These are phyloP conservation scores for Pogonocherus hispidulus DNA, from an alignment of 2,888 invertebrate genomes.

Conservation along the genomic window DNA sequence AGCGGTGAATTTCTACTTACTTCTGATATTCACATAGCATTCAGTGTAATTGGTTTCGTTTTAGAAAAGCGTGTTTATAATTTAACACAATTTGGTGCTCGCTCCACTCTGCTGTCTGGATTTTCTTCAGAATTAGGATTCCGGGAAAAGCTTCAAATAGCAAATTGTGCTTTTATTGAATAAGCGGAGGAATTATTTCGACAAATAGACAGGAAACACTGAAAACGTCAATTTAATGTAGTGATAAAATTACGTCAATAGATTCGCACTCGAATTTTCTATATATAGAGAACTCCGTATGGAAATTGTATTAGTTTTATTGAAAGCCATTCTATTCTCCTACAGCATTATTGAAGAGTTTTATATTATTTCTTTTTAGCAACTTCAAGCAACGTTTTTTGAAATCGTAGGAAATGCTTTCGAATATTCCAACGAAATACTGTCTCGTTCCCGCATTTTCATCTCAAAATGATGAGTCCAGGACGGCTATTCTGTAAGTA, in stretches of 20 bases:
- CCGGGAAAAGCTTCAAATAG: slow-evolving; percentile 45
- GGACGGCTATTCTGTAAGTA: too few relatives aligned
- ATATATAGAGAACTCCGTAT: background rate
- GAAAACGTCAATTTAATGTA: slow-evolving; percentile 36
- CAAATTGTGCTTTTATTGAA: slow-evolving; percentile 46
- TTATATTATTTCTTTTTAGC: too few relatives aligned
- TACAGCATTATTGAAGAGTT: too few relatives aligned
- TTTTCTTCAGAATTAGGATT: slow-evolving; percentile 43
- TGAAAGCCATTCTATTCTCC: too few relatives aligned
- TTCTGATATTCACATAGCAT: slow-evolving; percentile 23
- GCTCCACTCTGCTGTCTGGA: slow-evolving; percentile 38
- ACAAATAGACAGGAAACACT: slow-evolving; percentile 39
- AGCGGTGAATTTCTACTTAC: background rate
- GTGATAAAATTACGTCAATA: slow-evolving; percentile 36
- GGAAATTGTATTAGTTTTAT: slow-evolving; percentile 10
- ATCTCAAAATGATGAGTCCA: too few relatives aligned
- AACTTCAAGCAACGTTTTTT: too few relatives aligned
- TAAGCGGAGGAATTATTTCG: slow-evolving; percentile 41
- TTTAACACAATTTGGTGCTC: slow-evolving; percentile 46
- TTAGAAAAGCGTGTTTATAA: slow-evolving; percentile 49
- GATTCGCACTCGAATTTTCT: slow-evolving; percentile 21
- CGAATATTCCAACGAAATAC: too few relatives aligned
- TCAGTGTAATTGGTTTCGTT: slow-evolving; percentile 51
- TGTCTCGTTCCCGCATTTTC: too few relatives aligned
- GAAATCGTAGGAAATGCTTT: too few relatives aligned